Evolutionary conservation across 2,113 vertebrate species (phyloP).

Genomic region (Acanthisitta chloris): DNA sequence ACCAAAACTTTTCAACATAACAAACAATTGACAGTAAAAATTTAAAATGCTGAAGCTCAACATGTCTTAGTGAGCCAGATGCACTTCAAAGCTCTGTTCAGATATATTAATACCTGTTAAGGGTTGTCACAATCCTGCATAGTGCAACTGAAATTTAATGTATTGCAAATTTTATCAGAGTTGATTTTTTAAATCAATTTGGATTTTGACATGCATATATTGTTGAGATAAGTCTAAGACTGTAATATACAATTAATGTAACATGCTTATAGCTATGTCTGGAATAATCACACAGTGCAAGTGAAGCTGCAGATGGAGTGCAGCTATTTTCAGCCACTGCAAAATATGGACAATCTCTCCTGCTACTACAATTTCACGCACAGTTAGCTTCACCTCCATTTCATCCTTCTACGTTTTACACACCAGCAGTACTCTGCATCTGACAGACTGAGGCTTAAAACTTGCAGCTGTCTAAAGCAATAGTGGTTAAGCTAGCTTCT

Average conservation of each 20-base stretch:
- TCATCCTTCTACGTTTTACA: conserved; percentile 72
- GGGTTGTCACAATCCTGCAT: neutral
- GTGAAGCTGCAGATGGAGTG: conserved; percentile 52
- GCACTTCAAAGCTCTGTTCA: neutral
- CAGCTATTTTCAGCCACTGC: conserved; percentile 75
- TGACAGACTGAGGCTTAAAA: conserved; percentile 59
- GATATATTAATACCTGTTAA: neutral
- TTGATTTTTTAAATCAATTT: conserved; percentile 3
- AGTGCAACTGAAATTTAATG: neutral
- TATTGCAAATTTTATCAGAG: neutral
- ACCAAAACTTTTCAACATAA: neutral
- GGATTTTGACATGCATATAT: neutral
- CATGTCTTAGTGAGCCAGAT: neutral
- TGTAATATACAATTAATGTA: conserved; percentile 40
- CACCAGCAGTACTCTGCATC: conserved; percentile 48
- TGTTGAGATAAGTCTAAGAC: neutral
- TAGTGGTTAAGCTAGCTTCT: conserved; percentile 39
- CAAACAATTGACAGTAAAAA: neutral
- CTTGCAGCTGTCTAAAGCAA: conserved; percentile 60
- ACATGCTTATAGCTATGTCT: conserved; percentile 28
- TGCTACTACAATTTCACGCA: conserved; percentile 77
- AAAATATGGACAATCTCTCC: conserved; percentile 72
- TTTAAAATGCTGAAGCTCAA: neutral
- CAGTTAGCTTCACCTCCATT: conserved; percentile 76
- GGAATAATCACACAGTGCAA: conserved; percentile 36